These are phyloP conservation scores for Betta splendens DNA, from an alignment of 2,797 vertebrate genomes.

Conservation along the genomic window DNA sequence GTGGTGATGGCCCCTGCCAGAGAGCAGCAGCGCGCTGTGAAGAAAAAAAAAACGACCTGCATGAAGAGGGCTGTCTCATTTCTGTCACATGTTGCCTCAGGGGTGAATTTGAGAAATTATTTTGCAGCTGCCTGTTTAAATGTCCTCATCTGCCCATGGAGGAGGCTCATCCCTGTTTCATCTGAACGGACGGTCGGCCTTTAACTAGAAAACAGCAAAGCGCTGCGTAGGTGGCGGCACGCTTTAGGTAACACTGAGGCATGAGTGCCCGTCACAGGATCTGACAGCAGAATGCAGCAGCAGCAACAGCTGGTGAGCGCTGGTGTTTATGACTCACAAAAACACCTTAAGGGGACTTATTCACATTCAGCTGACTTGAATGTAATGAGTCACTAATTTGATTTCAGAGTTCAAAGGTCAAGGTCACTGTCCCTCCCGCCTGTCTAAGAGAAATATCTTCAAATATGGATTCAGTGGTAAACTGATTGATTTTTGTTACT, in stretches of 20 bases:
- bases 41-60: slow-evolving; percentile 5
- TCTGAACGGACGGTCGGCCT: slow-evolving; percentile 13
- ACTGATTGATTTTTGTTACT: too few relatives aligned
- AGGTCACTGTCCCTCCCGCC: too few relatives aligned
- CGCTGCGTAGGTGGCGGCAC: neutral
- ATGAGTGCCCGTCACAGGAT: neutral
- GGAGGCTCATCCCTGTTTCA: slow-evolving; percentile 10
- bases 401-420: too few relatives aligned
- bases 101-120: slow-evolving; percentile 29
- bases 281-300: neutral
- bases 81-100: slow-evolving; percentile 22
- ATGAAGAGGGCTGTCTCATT: slow-evolving; percentile 1
- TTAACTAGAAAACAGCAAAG: neutral
- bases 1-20: neutral
- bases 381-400: too few relatives aligned
- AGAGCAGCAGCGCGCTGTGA: slow-evolving; percentile 8
- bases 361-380: too few relatives aligned
- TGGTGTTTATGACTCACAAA: too few relatives aligned
- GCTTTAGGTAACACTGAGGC: neutral
- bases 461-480: too few relatives aligned
- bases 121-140: slow-evolving; percentile 19
- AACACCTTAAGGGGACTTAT: too few relatives aligned
- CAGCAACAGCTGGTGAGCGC: neutral
- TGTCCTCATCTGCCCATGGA: slow-evolving; percentile 7
- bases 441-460: too few relatives aligned